Base-by-base conservation (phyloP, 2,113 vertebrate genomes). In the Brachypteracias leptosomus region DNA sequence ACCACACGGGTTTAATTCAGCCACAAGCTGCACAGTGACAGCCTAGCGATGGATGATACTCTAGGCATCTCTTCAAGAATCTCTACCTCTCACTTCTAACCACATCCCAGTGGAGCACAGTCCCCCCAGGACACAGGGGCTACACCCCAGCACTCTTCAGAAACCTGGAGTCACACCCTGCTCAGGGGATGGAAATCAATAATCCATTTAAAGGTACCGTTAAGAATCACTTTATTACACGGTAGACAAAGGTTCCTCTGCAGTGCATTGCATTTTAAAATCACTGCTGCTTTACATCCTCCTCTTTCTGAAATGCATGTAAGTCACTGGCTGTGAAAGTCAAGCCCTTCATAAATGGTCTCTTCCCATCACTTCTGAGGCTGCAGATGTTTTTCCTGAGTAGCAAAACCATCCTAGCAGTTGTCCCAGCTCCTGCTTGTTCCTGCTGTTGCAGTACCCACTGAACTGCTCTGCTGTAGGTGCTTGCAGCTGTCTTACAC, bases 381-480 rank as follows among this genome's bases (percentile, higher is more conserved):
- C 59, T 59, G 25, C 5, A n/a, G 63, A 40, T 47, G 18, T 8
- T 44, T 31, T 72, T 40, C 47, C 42, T 49, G 42, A 78, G 42
- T 40, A 46, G 59, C 29, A 62, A 77, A 83, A 20, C 47, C 18
- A 62, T 7, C 47, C 35, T 6, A 51, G 35, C 47, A 78, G 20
- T 20, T 9, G 19, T 49, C 55, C 29, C 71, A 66, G 49, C n/a
- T 70, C 68, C 74, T 31, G 55, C 70, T 40, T 3, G 1, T 25
- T 67, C 59, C 54, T 70, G 62, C 40, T 62, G 28, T 13, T 70
- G 38, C 6, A 13, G 42, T 4, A 16, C 20, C 52, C 8, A 16
- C 4, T 1, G 0, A 40, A 17, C 31, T 0, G 1, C 33, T 21
- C 33, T 59, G 57, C 38, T 54, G 4, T 2, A n/a, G 46, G 12